Evolutionary conservation across 2,797 vertebrate genomes (phyloP).

Genomic region (Botia kubotai): DNA sequence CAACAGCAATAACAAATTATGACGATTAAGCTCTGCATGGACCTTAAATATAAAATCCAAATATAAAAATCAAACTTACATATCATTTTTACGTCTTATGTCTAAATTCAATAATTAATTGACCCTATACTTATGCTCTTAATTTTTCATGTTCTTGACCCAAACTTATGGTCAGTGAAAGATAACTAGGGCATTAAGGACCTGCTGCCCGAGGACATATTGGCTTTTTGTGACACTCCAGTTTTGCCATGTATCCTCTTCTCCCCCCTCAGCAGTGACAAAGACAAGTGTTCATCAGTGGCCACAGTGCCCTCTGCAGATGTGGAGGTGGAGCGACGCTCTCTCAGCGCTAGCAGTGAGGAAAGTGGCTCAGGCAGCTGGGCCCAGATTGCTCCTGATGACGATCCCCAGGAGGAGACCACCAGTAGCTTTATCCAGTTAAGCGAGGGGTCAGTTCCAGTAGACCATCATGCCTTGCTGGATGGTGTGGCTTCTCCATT

Average conservation of each 20-base stretch:
- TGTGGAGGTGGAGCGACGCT: conserved; percentile 81
- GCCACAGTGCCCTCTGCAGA: conserved; percentile 68
- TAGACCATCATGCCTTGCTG: conserved; percentile 56
- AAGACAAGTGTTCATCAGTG: conserved; percentile 73
- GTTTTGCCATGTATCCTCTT: conserved; percentile 69
- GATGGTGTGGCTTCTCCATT: conserved; percentile 53
- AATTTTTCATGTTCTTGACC: background rate
- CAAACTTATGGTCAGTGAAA: background rate
- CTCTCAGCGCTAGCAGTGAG: conserved; percentile 90
- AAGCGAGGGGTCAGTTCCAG: conserved; percentile 90
- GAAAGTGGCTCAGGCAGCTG: conserved; percentile 93
- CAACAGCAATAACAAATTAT: no score
- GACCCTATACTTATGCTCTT: no score
- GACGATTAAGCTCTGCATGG: no score
- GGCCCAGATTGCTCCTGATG: conserved; percentile 92
- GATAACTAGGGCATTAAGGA: background rate
- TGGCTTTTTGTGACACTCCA: conserved; percentile 62
- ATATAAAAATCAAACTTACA: no score
- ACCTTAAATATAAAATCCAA: no score
- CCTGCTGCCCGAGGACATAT: background rate
- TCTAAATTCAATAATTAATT: background rate
- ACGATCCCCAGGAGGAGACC: conserved; percentile 92
- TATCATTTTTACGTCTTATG: background rate
- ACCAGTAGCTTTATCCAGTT: conserved; percentile 96
- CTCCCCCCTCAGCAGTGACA: conserved; percentile 73